Evolutionary conservation across 2,113 vertebrate species (phyloP), one percentile per base, ranked within the genome.

Genomic region (Oreochromis spilurus): DNA sequence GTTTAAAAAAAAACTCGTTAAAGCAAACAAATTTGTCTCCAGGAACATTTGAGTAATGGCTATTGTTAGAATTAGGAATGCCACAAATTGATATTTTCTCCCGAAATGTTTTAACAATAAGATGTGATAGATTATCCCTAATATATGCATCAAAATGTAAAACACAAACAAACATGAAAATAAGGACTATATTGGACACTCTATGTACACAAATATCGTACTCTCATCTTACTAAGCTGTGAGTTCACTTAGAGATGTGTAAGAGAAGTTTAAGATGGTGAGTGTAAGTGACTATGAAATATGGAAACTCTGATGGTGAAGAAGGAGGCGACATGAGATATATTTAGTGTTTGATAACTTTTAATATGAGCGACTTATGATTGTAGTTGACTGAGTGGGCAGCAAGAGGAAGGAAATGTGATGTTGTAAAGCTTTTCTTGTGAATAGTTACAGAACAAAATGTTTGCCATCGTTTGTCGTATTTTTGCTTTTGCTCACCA

Each of bases 321-420:
- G 40, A 45, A 65, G 31, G 57, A 31, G 52, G 14, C 34, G n/a
- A 85, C 4, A 4, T 19, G 2, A 85, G 52, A 86, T 65, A 88
- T 75, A 26, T 90, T 89, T 88, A 82, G 54, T 34, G 12, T 84
- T 82, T 81, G 55, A 75, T 38, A 50, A n/a, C n/a, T 72, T 91
- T 79, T 85, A 82, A 50, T 24, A 50, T 57, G 85, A 88, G 26
- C 31, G 91, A 93, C 92, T 57, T 50, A 78, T 89, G 91, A 95
- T 93, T 95, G 93, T 95, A 95, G 79, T 5, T 52, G 75, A 82
- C 31, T 84, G 9, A 77, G 89, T 86, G 60, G 21, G 62, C 87
- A 93, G 45, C 29, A 72, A 90, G 54, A 78, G 52, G 24, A 84
- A 54, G 67, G 72, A 83, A 93, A 83, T 13, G 26, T 54, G 19